These are phyloP conservation scores for Lasioglossum zephyrum DNA, from an alignment of 2,888 invertebrate genomes.

Conservation along the genomic window DNA sequence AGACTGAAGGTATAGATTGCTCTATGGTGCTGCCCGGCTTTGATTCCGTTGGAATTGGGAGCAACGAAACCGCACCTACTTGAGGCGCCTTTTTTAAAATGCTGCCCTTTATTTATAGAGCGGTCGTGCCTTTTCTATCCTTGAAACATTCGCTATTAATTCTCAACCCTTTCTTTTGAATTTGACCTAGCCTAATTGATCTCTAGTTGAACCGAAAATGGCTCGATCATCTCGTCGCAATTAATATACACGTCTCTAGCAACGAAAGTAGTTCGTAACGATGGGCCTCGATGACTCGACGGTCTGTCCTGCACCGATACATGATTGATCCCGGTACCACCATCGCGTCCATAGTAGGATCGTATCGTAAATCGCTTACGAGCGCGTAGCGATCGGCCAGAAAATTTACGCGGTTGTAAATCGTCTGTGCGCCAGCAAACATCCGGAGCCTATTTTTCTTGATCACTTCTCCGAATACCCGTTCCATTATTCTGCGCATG, in stretches of 20 bases:
- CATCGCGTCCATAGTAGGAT: constrained; percentile 47
- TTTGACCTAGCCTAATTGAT: background rate
- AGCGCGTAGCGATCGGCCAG: constrained; percentile 51
- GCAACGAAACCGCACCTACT: background rate
- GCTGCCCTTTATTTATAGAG: background rate
- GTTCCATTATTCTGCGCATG: constrained; percentile 23
- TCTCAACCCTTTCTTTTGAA: background rate
- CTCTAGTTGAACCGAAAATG: background rate
- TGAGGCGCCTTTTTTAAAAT: background rate
- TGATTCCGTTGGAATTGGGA: background rate
- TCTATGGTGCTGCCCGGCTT: background rate
- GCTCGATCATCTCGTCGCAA: background rate
- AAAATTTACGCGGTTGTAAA: constrained; percentile 68
- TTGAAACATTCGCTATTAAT: background rate
- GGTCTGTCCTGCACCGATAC: constrained; percentile 1
- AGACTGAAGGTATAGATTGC: background rate
- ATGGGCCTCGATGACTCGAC: background rate
- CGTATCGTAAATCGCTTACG: constrained; percentile 67
- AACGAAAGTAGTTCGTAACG: background rate
- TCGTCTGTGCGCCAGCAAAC: constrained; percentile 56
- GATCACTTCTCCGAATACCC: constrained; percentile 27
- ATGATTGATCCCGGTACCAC: constrained; percentile 47
- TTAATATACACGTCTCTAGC: background rate
- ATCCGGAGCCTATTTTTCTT: constrained; percentile 44
- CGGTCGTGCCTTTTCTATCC: background rate